Evolutionary conservation across 2,888 invertebrate genomes (phyloP), one percentile per base, ranked within the genome.

Genomic region (Gonocerus acuteangulatus): DNA sequence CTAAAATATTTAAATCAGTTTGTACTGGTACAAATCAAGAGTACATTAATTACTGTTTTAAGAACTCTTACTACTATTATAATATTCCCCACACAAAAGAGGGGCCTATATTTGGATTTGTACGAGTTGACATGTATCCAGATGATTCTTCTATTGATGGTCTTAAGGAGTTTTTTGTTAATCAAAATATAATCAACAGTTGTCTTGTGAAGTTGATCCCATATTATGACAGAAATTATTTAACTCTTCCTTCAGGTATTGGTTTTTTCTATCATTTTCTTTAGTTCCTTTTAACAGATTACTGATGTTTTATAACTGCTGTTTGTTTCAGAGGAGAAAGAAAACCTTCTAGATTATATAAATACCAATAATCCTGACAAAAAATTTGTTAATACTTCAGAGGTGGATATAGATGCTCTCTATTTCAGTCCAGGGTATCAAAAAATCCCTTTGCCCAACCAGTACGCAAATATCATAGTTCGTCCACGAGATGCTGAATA

Each of bases 31-130:
- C 72, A 42, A 71, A 77, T 22, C 76, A 74, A 68, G 76, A 78
- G 39, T 79, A 76, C 67, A 75, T 79, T 62, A 70, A 74, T 48
- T 74, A 74, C 34, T 74, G 76, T 47, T 69, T 79, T 32, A 71
- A 74, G 48, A 72, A 71, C 18, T 72, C 78, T 1, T 78, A 74
- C 66, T 68, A 72, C 21, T 79, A 79, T 69, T 79, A 78, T 71
- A 75, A 70, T 3, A 71, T 74, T 44, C 76, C 76, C 2, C 74
- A 73, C 60, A 70, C 70, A n/a, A 61, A 62, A 15, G 58, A 65
- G 18, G 75, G 74, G 2, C 72, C 74, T 3, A 65, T 76, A 32
- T 74, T 73, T 66, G 64, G 62, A n/a, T 62, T 64, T 16, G 65
- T 69, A 21, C 52, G 59, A 19, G 59, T 39, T 6, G 42, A 36